These are phyloP conservation scores for Rattus rattus DNA, from an alignment of 2,113 vertebrate genomes.

Conservation along the genomic window DNA sequence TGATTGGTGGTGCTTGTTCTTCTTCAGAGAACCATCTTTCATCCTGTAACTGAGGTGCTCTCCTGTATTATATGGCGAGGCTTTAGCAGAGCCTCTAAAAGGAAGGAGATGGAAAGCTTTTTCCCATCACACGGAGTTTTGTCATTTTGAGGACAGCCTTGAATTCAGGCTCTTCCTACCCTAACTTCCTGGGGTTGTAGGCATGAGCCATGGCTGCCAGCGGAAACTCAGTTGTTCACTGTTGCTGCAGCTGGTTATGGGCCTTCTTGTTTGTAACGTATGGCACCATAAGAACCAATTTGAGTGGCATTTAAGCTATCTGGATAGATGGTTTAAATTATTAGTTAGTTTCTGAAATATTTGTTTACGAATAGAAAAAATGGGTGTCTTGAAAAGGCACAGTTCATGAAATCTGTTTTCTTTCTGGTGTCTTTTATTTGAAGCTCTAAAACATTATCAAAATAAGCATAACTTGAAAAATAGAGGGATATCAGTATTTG, in stretches of 20 bases:
- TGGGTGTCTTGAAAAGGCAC: background rate
- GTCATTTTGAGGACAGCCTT: background rate
- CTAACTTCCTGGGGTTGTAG: background rate
- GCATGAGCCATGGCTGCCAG: background rate
- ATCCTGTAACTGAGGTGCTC: background rate
- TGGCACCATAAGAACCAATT: background rate
- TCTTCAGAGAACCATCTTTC: background rate
- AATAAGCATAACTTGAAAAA: background rate
- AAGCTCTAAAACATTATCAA: conserved; percentile 18
- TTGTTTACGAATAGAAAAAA: background rate
- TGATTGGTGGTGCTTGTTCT: background rate
- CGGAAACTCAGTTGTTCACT: background rate
- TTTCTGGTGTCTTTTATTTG: background rate
- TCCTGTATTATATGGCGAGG: background rate
- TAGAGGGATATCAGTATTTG: background rate
- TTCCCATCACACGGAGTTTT: background rate
- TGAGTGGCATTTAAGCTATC: background rate
- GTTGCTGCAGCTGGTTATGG: background rate
- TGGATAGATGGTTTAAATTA: background rate
- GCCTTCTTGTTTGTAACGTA: background rate
- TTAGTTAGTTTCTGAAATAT: background rate
- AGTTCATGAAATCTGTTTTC: background rate
- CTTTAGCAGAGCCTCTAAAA: conserved; percentile 5
- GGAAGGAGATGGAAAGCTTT: background rate
- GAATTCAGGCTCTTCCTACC: background rate